Evolutionary conservation across 2,888 invertebrate genomes (phyloP).

Genomic region (Dolomedes plantarius): DNA sequence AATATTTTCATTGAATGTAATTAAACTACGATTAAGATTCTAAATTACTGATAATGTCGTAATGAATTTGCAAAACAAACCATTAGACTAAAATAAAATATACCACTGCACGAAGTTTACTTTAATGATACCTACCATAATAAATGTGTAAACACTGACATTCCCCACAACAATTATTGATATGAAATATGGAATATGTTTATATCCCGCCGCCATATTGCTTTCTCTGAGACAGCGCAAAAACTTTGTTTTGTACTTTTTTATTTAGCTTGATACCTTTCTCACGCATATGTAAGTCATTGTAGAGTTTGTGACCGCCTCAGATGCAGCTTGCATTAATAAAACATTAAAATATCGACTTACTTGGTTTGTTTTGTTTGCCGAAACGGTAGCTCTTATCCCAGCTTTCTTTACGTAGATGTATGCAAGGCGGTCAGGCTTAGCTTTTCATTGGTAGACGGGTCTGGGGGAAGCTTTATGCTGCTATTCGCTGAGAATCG

Average conservation of each 20-base stretch:
- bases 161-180: too few species aligned
- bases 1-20: too few species aligned
- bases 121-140: too few species aligned
- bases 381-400: conserved; percentile 43
- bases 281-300: background rate
- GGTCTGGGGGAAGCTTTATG: conserved; percentile 52
- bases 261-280: conserved; percentile 28
- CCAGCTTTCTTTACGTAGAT: conserved; percentile 51
- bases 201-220: conserved; percentile 50
- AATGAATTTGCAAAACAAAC: too few species aligned
- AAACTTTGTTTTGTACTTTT: conserved; percentile 1
- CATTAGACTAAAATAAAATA: too few species aligned
- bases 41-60: too few species aligned
- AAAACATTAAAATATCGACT: conserved; percentile 68
- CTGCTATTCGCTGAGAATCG: conserved; percentile 66
- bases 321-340: conserved; percentile 46
- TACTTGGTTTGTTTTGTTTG: conserved; percentile 61
- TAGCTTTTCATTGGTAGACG: conserved; percentile 64
- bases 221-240: conserved; percentile 18
- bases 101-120: too few species aligned
- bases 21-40: too few species aligned
- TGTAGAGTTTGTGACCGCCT: conserved; percentile 24
- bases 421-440: conserved; percentile 56
- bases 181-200: too few species aligned
- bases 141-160: too few species aligned